A percentile compares a stretch with the other conserved stretches of the same genome.
Conservation (phyloP, 2,113 vertebrate species). For the Scartelaos histophorus region DNA sequence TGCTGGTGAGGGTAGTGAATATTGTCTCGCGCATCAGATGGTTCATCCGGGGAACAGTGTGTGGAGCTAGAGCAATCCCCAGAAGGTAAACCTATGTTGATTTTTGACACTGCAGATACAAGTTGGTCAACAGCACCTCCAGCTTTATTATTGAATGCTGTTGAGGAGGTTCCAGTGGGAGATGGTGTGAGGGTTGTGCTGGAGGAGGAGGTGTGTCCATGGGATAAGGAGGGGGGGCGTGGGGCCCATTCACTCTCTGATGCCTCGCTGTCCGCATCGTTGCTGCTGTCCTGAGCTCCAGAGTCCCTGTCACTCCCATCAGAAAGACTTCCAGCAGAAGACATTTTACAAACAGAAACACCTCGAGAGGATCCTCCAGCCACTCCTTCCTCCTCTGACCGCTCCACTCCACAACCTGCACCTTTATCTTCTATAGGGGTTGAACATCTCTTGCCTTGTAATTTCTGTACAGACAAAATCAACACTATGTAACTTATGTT, state of each 20-base stretch:
- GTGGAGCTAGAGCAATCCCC: conserved; percentile 61
- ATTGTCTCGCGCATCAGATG: conserved; percentile 56
- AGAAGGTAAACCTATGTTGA: conserved; percentile 72
- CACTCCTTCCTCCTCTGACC: conserved; percentile 56
- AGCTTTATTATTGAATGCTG: conserved; percentile 42
- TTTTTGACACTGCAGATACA: conserved; percentile 80
- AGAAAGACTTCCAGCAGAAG: conserved; percentile 80
- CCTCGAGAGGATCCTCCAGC: conserved; percentile 47
- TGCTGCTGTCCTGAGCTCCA: conserved; percentile 85
- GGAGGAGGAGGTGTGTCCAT: conserved; percentile 51
- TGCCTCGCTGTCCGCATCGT: conserved; percentile 93
- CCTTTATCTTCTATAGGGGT: conserved; percentile 72
- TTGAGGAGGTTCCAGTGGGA: conserved; percentile 13
- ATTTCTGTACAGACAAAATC: conserved; percentile 69
- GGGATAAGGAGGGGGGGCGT: conserved; percentile 47
- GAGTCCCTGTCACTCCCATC: conserved; percentile 88
- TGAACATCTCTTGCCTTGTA: conserved; percentile 66
- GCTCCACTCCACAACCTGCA: conserved; percentile 46
- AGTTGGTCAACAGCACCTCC: conserved; percentile 73
- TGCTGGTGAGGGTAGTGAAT: conserved; percentile 72
- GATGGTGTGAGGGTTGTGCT: conserved; percentile 47
- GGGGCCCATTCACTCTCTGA: conserved; percentile 86
- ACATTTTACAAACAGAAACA: conserved; percentile 49
- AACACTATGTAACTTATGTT: not conserved
- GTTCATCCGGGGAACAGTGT: conserved; percentile 63